Percentiles rank a stretch among this genome's conserved stretches.
Evolutionary conservation across 2,888 invertebrate species (phyloP).

Genomic region (Stomorhina lunata): DNA sequence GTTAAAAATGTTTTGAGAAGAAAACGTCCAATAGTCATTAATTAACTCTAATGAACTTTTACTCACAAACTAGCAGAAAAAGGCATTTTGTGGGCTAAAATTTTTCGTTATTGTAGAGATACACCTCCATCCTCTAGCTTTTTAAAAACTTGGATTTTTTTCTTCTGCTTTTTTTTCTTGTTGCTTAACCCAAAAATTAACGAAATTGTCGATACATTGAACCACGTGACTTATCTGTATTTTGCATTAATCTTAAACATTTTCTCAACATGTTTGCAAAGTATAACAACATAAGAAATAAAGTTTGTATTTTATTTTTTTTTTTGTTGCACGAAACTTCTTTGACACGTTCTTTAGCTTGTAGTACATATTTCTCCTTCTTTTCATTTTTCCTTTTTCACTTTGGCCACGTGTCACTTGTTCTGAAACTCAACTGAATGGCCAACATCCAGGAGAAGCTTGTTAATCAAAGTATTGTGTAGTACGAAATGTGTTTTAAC

Average conservation of each 20-base stretch:
- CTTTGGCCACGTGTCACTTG: constrained; percentile 64
- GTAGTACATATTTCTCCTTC: constrained; percentile 24
- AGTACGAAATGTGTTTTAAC: constrained; percentile 7
- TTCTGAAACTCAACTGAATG: constrained; percentile 28
- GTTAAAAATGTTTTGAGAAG: constrained; percentile 54
- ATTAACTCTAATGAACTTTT: constrained; percentile 63
- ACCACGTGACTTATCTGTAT: constrained; percentile 69
- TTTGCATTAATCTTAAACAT: constrained; percentile 60
- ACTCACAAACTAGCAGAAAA: constrained; percentile 43
- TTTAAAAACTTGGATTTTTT: not conserved
- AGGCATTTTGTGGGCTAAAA: not conserved
- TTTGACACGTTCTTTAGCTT: constrained; percentile 66
- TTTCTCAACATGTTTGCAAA: constrained; percentile 42
- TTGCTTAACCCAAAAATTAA: constrained; percentile 54
- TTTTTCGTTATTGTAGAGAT: constrained; percentile 6
- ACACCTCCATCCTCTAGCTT: not conserved
- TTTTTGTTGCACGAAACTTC: constrained; percentile 60
- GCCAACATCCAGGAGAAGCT: constrained; percentile 25
- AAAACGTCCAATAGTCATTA: constrained; percentile 62
- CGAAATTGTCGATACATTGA: constrained; percentile 64
- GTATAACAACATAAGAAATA: constrained; percentile 29
- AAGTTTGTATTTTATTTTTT: constrained; percentile 19
- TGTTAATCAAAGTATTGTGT: constrained; percentile 42
- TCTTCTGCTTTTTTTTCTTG: constrained; percentile 14
- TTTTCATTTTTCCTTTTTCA: not conserved